Conservation (phyloP, 2,888 invertebrate species). For the Cephus pygmeus region DNA sequence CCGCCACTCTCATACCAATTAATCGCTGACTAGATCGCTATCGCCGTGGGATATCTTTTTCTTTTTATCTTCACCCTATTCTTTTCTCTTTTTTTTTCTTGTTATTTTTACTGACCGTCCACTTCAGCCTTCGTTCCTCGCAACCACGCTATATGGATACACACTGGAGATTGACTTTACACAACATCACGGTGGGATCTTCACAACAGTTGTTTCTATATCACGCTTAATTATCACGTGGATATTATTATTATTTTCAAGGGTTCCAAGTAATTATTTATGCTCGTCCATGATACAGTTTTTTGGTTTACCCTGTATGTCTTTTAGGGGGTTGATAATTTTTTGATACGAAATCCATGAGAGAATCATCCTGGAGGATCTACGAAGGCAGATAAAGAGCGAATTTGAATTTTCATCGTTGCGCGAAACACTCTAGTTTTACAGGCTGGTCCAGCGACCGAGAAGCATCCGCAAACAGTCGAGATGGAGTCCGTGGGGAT, state of each 20-base stretch:
- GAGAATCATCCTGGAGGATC: background rate
- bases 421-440: background rate
- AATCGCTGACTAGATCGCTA: constrained; percentile 58
- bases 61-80: background rate
- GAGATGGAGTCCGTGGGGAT: background rate
- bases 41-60: constrained; percentile 50
- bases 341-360: too few species aligned
- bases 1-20: constrained; percentile 62
- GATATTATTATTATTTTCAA: background rate
- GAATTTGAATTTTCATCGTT: background rate
- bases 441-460: background rate
- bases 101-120: background rate
- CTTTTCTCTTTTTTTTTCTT: background rate
- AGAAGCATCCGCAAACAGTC: constrained; percentile 1
- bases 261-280: background rate
- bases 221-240: background rate
- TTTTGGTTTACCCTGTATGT: background rate
- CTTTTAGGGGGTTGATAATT: background rate
- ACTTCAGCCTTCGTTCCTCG: background rate
- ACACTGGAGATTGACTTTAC: background rate
- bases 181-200: background rate
- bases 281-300: background rate
- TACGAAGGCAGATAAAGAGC: background rate
- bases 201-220: background rate
- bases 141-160: background rate